phyloP scores from a whole-genome alignment of 2,113 vertebrate genomes.

The Mohoua ochrocephala region DNA sequence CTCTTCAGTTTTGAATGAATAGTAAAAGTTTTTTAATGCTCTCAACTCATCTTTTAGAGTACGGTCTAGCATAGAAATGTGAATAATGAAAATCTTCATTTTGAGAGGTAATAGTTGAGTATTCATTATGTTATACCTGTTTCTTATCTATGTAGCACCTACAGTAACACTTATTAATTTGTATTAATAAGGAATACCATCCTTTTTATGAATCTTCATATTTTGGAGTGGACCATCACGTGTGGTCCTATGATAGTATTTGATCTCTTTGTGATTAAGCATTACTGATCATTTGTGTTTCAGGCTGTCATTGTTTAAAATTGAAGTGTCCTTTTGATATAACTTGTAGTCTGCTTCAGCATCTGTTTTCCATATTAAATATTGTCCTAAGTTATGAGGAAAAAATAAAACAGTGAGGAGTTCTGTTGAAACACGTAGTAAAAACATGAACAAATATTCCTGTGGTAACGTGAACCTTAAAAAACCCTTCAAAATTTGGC shows the following conservation, averaged over 20 bases:
- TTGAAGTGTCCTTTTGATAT: neutral
- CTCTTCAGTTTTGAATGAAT: neutral
- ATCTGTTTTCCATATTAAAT: slow-evolving; percentile 30
- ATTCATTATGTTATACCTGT: neutral
- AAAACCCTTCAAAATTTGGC: slow-evolving; percentile 9
- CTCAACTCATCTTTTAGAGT: neutral
- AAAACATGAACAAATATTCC: slow-evolving; percentile 27
- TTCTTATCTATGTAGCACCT: neutral
- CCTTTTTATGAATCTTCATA: neutral
- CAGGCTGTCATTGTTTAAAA: neutral
- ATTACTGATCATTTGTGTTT: neutral
- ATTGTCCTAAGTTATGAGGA: neutral
- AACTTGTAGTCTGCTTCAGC: neutral
- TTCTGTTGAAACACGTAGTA: slow-evolving; percentile 9
- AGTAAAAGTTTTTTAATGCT: neutral
- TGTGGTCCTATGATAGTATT: neutral
- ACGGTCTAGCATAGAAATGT: neutral
- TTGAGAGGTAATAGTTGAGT: neutral
- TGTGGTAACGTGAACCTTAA: neutral
- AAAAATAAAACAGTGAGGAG: neutral
- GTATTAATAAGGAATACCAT: neutral
- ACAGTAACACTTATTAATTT: neutral
- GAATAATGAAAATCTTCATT: neutral
- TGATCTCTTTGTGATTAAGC: neutral
- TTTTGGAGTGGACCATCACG: neutral